Evolutionary conservation across 2,113 vertebrate genomes (phyloP).

Genomic region (Campylorhamphus procurvoides): DNA sequence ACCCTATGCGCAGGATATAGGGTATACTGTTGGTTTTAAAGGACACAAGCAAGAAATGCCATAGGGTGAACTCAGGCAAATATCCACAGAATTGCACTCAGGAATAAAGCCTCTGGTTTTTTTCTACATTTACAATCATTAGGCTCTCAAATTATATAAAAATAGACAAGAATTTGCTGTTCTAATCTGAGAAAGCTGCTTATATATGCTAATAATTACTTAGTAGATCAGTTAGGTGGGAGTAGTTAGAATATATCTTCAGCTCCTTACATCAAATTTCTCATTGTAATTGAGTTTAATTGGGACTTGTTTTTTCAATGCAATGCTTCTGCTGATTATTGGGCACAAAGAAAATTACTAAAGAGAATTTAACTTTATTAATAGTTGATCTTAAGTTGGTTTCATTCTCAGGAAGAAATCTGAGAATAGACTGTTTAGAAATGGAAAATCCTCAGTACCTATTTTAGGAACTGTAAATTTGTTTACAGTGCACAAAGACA

Average conservation of each 20-base stretch:
- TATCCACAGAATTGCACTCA: background rate
- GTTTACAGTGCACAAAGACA: background rate
- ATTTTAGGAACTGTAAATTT: background rate
- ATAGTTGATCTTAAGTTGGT: background rate
- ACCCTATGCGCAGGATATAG: background rate
- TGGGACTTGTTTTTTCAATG: background rate
- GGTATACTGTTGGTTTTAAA: background rate
- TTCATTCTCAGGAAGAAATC: background rate
- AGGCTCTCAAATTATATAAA: background rate
- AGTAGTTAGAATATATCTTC: background rate
- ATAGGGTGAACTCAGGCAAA: background rate
- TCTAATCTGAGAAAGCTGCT: background rate
- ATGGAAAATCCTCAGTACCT: background rate
- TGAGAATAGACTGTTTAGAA: background rate
- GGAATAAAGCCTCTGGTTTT: background rate
- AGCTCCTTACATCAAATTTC: background rate
- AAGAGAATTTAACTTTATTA: background rate
- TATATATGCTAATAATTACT: background rate
- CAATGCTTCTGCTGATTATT: slow-evolving; percentile 19
- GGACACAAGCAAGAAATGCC: background rate
- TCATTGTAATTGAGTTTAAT: slow-evolving; percentile 1
- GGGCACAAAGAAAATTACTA: background rate
- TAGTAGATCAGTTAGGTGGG: background rate
- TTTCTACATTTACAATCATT: background rate
- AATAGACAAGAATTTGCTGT: background rate